Conservation (phyloP, 2,888 invertebrate species). For the Eurytoma adleriae region DNA sequence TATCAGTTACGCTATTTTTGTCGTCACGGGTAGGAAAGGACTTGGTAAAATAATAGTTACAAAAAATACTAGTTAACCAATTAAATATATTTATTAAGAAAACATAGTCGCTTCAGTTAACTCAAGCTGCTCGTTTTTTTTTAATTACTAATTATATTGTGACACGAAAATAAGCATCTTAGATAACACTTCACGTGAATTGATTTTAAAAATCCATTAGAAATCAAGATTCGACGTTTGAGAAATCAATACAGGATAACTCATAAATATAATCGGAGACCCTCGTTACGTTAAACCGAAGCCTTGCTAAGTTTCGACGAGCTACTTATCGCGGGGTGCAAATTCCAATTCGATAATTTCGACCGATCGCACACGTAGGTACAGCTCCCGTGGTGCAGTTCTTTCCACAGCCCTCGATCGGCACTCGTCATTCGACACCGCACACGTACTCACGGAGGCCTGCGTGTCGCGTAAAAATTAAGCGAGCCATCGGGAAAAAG, state of each 20-base stretch:
- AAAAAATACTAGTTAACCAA: no score
- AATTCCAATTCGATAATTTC: conserved; percentile 48
- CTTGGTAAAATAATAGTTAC: no score
- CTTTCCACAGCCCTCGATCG: background rate
- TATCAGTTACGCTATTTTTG: background rate
- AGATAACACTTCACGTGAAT: no score
- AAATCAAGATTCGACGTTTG: background rate
- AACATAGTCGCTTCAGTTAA: no score
- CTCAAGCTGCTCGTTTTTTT: no score
- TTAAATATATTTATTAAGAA: no score
- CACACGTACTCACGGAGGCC: conserved; percentile 24
- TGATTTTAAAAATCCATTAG: background rate
- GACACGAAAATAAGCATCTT: no score
- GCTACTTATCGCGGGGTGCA: conserved; percentile 36
- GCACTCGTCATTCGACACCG: conserved; percentile 52
- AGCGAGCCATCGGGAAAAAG: conserved; percentile 53
- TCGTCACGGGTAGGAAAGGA: background rate
- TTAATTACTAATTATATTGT: no score
- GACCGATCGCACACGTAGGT: background rate
- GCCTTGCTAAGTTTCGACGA: background rate
- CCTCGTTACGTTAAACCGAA: conserved; percentile 16
- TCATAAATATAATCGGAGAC: conserved; percentile 19
- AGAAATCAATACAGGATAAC: conserved; percentile 12
- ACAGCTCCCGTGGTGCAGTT: conserved; percentile 25
- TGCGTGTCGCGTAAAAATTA: conserved; percentile 57